Evolutionary conservation across 2,113 vertebrate species (phyloP).

Genomic region (Arenaria interpres): DNA sequence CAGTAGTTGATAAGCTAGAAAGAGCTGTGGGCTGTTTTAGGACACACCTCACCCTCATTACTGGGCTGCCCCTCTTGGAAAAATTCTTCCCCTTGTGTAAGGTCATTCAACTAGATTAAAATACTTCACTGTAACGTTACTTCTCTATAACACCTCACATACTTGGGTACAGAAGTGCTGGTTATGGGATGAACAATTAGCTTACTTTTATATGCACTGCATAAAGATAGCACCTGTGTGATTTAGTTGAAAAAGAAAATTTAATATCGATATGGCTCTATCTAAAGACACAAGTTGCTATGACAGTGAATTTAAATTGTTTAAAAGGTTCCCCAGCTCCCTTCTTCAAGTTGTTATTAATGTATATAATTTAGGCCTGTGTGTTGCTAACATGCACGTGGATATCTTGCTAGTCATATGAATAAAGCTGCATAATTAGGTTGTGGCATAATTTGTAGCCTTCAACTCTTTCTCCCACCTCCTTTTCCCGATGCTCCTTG

Average conservation of each 20-base stretch:
- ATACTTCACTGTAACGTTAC: conserved; percentile 21
- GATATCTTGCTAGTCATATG: not conserved
- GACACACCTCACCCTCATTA: conserved; percentile 61
- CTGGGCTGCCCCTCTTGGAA: conserved; percentile 30
- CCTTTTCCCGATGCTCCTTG: not conserved
- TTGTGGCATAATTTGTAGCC: conserved; percentile 1
- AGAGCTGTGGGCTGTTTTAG: conserved; percentile 54
- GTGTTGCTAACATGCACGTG: conserved; percentile 3
- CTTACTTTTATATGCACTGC: not conserved
- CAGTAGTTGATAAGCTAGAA: conserved; percentile 52
- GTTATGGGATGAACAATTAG: not conserved
- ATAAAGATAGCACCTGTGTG: not conserved
- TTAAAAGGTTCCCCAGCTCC: not conserved
- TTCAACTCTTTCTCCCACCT: conserved; percentile 42
- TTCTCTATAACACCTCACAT: conserved; percentile 17
- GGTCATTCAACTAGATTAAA: conserved; percentile 64
- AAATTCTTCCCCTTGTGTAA: conserved; percentile 54
- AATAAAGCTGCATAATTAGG: conserved; percentile 46
- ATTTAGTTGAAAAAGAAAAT: conserved; percentile 29
- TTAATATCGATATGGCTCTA: not conserved
- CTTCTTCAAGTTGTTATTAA: conserved; percentile 23
- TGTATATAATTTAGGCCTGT: conserved; percentile 1
- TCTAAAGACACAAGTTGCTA: not conserved
- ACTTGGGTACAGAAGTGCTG: not conserved
- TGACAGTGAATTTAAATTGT: conserved; percentile 27